Conservation (phyloP, 2,888 invertebrate species). For the Anthoptus insignis region DNA sequence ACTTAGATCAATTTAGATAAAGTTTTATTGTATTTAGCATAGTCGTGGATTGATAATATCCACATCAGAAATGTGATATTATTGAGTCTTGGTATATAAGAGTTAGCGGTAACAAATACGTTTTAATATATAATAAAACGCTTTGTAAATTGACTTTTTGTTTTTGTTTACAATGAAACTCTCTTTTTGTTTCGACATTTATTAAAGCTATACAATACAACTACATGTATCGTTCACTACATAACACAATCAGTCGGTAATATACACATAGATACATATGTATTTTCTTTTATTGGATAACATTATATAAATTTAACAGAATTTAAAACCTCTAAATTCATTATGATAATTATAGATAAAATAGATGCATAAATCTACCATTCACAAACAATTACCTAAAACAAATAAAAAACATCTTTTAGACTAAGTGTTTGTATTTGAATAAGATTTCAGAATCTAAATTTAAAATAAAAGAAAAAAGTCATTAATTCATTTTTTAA, state of each 20-base stretch:
- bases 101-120: constrained; percentile 65
- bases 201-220: constrained; percentile 28
- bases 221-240: constrained; percentile 9
- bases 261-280: neutral
- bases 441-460: too few relatives aligned
- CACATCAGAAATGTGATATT: constrained; percentile 92
- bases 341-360: too few relatives aligned
- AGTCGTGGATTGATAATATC: constrained; percentile 87
- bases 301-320: too few relatives aligned
- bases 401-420: neutral
- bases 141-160: constrained; percentile 49
- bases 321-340: too few relatives aligned
- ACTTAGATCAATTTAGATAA: constrained; percentile 55
- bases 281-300: too few relatives aligned
- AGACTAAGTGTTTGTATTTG: too few relatives aligned
- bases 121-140: constrained; percentile 55
- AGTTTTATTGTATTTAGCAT: constrained; percentile 60
- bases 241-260: constrained; percentile 40
- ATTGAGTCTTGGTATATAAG: constrained; percentile 87
- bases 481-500: too few relatives aligned
- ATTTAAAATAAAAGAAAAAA: too few relatives aligned
- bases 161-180: constrained; percentile 43
- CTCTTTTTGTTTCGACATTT: constrained; percentile 28
- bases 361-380: too few relatives aligned
- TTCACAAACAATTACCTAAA: too few relatives aligned